Evolutionary conservation across 1,140 invertebrate species (phyloP), one percentile per base, ranked within the genome.

Genomic region (Pygmarrhopalites habei): DNA sequence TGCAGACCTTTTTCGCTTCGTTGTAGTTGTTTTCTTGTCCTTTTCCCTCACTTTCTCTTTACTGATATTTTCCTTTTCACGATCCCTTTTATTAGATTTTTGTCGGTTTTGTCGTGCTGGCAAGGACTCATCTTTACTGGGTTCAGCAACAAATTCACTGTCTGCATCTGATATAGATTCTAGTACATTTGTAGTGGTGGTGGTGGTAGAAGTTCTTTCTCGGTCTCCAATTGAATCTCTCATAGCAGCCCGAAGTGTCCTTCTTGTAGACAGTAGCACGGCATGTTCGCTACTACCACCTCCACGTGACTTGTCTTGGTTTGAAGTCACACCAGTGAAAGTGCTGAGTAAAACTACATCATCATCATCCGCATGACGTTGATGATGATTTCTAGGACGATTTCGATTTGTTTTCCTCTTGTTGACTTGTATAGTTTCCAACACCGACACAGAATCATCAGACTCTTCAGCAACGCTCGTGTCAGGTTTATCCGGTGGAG

Each of bases 151-250:
- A 43, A 62, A 62, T 25, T 62, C 60, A 56, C 35, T 57, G 21
- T 66, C 64, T 51, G 44, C 59, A 25, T 66, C 64, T 15, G 58
- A 65, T 26, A 62, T 52, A 26, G 64, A 66, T 23, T 61, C 57
- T 15, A 58, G 17, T 2, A 44, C 19, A 4, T 53, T 28, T 26
- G 49, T 7, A 4, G 10, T 10, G 4, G 25, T 26, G 4, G 14
- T 52, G 7, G 21, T 28, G n/a, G 5, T 47, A 25, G 5, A 10
- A 25, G 5, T n/a, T 14, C 7, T 14, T n/a, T 26, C 14, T 26
- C 28, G 7, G 15, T 35, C 32, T 35, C 15, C 15, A 7, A 15
- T 15, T 35, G 5, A 15, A 35, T 35, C 32, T 35, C 32, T 35
- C n/a, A n/a, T n/a, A n/a, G n/a, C n/a, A n/a, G n/a, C n/a, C n/a